Conservation (phyloP, 2,797 vertebrate genomes). For the Paramormyrops hopkinsi region DNA sequence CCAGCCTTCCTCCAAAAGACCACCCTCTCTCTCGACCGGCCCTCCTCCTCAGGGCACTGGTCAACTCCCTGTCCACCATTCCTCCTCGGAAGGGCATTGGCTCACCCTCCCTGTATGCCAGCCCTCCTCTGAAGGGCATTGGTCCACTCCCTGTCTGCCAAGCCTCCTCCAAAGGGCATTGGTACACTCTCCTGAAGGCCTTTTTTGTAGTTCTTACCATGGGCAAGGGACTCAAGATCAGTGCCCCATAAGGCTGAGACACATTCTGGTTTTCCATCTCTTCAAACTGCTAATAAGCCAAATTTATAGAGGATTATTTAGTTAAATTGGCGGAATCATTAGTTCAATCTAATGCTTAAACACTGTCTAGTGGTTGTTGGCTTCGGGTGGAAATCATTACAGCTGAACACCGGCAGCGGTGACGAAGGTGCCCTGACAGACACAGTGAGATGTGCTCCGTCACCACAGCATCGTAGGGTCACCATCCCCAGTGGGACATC, state of each 20-base stretch:
- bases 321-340: background rate
- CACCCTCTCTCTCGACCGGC: background rate
- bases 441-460: background rate
- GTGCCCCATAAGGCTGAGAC: background rate
- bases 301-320: background rate
- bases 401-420: background rate
- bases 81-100: no score
- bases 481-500: background rate
- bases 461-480: background rate
- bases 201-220: background rate
- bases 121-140: background rate
- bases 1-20: background rate
- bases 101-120: background rate
- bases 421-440: background rate
- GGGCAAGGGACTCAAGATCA: background rate
- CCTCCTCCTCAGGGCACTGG: background rate
- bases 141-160: background rate
- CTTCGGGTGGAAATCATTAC: background rate
- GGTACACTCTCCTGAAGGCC: background rate
- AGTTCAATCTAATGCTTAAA: background rate
- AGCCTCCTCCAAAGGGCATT: background rate
- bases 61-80: background rate
- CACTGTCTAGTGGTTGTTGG: background rate
- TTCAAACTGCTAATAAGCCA: background rate
- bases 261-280: background rate